A percentile compares a stretch with the other conserved stretches of the same genome.
Evolutionary conservation across 2,797 vertebrate species (phyloP).

Genomic region (Spondyliosoma cantharus): DNA sequence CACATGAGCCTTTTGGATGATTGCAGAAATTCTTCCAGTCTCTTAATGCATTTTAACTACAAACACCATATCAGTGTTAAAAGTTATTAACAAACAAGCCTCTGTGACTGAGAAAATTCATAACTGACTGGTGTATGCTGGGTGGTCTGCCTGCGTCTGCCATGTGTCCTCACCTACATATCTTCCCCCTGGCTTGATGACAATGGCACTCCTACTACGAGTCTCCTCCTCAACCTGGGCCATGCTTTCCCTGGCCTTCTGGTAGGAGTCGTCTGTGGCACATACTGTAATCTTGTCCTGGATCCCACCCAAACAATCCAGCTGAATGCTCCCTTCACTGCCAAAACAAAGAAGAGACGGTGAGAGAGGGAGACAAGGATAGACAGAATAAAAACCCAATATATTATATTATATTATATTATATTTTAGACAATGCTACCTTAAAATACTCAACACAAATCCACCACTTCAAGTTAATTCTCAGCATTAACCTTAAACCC

Average conservation of each 20-base stretch:
- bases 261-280: slow-evolving; percentile 98
- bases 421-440: slow-evolving; percentile 9
- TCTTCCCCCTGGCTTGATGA: slow-evolving; percentile 95
- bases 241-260: slow-evolving; percentile 97
- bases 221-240: slow-evolving; percentile 97
- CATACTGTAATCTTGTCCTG: slow-evolving; percentile 99
- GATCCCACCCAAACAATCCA: slow-evolving; percentile 97
- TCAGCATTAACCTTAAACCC: slow-evolving; percentile 15
- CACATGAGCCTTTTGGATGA: slow-evolving; percentile 22
- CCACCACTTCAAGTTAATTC: neutral
- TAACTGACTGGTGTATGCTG: neutral
- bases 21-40: slow-evolving; percentile 28
- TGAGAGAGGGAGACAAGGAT: slow-evolving; percentile 21
- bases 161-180: slow-evolving; percentile 88
- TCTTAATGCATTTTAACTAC: slow-evolving; percentile 10
- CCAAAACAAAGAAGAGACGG: slow-evolving; percentile 57
- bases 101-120: neutral
- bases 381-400: slow-evolving; percentile 11
- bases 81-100: neutral
- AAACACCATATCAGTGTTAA: slow-evolving; percentile 2
- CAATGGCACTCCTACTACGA: slow-evolving; percentile 93
- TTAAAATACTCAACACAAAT: slow-evolving; percentile 19
- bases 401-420: neutral
- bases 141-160: neutral
- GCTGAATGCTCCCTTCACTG: slow-evolving; percentile 92